These are phyloP conservation scores for Prolemur simus DNA, from an alignment of 2,113 vertebrate species.

Conservation along the genomic window DNA sequence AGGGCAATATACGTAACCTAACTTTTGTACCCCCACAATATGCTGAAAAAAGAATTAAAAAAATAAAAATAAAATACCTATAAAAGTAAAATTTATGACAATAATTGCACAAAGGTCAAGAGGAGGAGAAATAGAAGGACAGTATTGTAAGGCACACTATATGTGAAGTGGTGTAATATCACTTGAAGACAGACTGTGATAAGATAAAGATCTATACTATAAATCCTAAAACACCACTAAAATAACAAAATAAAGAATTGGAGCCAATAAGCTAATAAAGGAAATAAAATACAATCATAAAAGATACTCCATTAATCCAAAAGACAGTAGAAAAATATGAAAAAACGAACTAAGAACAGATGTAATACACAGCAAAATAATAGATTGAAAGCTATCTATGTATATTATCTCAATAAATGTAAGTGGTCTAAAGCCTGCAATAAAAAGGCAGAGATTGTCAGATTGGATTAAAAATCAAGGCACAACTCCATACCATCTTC, in stretches of 20 bases:
- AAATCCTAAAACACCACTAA: not conserved
- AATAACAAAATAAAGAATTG: not conserved
- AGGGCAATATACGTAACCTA: no score
- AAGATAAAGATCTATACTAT: not conserved
- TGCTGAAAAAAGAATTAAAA: no score
- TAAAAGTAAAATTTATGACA: not conserved
- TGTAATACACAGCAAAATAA: not conserved
- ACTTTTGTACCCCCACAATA: no score
- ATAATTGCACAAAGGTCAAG: not conserved
- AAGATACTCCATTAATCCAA: not conserved
- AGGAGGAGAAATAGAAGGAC: not conserved
- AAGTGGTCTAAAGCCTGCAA: not conserved
- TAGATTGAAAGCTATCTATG: not conserved
- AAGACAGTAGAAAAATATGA: not conserved
- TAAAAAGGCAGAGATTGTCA: conserved; percentile 35
- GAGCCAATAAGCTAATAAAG: not conserved
- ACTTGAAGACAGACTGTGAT: not conserved
- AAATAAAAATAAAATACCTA: not conserved
- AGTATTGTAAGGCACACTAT: not conserved
- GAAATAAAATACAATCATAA: not conserved
- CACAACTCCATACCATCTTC: not conserved
- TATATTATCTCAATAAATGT: not conserved
- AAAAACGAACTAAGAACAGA: not conserved
- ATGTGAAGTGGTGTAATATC: not conserved
- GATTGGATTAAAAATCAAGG: not conserved